Evolutionary conservation across 2,113 vertebrate species (phyloP).

Genomic region (Pholis gunnellus): DNA sequence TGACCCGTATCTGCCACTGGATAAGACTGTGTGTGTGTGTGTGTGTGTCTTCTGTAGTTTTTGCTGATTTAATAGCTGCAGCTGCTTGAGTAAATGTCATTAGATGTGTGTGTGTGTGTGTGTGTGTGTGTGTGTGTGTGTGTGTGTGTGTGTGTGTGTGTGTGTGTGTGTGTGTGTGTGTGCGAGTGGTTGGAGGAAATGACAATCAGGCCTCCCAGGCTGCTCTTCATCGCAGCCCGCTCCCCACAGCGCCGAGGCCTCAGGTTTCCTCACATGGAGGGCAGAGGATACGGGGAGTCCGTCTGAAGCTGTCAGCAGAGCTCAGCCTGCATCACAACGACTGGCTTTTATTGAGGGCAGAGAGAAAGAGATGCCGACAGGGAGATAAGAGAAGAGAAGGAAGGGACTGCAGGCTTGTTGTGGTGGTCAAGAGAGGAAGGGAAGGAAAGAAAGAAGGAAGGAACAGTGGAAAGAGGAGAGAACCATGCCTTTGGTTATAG

Average conservation of each 20-base stretch:
- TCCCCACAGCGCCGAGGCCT: constrained; percentile 40
- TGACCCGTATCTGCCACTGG: not conserved
- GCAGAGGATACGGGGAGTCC: constrained; percentile 38
- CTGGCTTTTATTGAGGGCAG: constrained; percentile 54
- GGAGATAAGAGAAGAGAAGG: not conserved
- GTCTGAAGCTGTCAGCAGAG: constrained; percentile 53
- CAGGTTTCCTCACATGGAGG: constrained; percentile 56
- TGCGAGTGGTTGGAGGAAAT: constrained; percentile 11
- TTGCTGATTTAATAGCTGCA: not conserved
- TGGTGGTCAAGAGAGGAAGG: not conserved
- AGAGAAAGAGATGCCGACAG: constrained; percentile 3
- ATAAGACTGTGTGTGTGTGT: constrained; percentile 13
- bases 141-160: no score
- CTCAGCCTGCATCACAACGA: constrained; percentile 32
- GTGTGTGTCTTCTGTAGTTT: constrained; percentile 1
- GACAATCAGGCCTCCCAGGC: constrained; percentile 35
- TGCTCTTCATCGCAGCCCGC: constrained; percentile 23
- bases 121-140: constrained; percentile 26
- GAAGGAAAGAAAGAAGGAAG: not conserved
- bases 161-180: no score
- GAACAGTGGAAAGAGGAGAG: not conserved
- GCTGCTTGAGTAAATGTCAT: constrained; percentile 33
- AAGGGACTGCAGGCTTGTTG: not conserved
- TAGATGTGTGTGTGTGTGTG: constrained; percentile 8
- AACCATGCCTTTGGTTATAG: not conserved